Evolutionary conservation across 1,140 invertebrate species (phyloP), one percentile per base, ranked within the genome.

Genomic region (Lepidostoma basale): DNA sequence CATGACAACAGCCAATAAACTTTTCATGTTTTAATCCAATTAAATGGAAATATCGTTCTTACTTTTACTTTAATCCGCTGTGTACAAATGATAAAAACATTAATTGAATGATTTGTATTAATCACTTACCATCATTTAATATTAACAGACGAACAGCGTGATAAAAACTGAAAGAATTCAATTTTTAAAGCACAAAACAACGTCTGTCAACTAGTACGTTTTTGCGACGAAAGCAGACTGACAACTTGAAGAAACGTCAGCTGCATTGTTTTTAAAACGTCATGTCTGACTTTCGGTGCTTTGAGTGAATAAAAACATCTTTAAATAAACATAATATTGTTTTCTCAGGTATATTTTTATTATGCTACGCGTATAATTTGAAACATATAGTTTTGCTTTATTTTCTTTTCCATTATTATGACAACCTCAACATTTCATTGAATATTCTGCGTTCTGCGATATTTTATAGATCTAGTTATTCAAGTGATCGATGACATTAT

Each of bases 1-100:
- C 33, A 59, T 59, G 22, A 33, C 30, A 40, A 59, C 54, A 40
- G 6, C 10, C 10, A 12, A 59, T 20, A 59, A 59, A 40, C 54
- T 59, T 59, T 40, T 39, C 22, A 59, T 59, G n/a, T 30, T 14
- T 18, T 54, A 54, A 54, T 54, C 49, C 49, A 54, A 54, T 54
- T 54, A 54, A 28, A 30, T 14, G 14, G 33, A 33, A 54, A 54
- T 54, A 14, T 54, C 12, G n/a, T 4, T 12, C 9, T 28, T 16
- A 5, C 16, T 54, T 54, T 20, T 18, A n/a, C 12, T 33, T 14
- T 2, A 14, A 30, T 33, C 3, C 3, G 26, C 5, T 33, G 33
- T 9, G 3, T 12, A 10, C n/a, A 14, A 16, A 14, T 12, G 10
- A 30, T 16, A 30, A n/a, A 54, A 30, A 14, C 18, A 30, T 5